Evolutionary conservation across 2,797 vertebrate genomes (phyloP).

Genomic region (Siniperca obscura): DNA sequence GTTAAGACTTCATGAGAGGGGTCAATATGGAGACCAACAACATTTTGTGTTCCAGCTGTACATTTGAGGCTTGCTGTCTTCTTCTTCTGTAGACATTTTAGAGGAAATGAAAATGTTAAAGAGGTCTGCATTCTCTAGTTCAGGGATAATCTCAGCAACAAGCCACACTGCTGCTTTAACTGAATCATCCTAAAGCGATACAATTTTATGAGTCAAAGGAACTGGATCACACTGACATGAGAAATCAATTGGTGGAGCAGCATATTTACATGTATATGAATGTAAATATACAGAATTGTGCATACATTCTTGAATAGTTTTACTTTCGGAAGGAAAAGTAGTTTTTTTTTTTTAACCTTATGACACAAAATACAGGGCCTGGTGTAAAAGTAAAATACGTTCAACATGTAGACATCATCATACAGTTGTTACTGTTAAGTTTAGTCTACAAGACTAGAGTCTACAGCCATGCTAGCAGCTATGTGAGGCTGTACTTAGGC

Average conservation of each 20-base stretch:
- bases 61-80: not conserved
- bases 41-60: not conserved
- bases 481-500: no score
- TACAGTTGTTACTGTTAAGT: no score
- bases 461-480: not conserved
- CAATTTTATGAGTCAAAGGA: not conserved
- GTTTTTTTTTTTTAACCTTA: not conserved
- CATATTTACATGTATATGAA: not conserved
- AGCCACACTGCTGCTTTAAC: not conserved
- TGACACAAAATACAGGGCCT: not conserved
- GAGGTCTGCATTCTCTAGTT: not conserved
- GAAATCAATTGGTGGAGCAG: not conserved
- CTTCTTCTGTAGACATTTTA: constrained; percentile 1
- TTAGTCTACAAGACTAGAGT: no score
- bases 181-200: not conserved
- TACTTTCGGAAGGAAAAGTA: not conserved
- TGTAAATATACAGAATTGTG: not conserved
- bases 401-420: not conserved
- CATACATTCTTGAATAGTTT: not conserved
- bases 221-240: not conserved
- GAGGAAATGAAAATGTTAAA: not conserved
- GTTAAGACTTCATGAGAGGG: not conserved
- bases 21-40: constrained; percentile 19
- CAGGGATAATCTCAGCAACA: not conserved
- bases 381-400: not conserved